Evolutionary conservation across 2,797 vertebrate genomes (phyloP).

Genomic region (Cirrhinus mrigala): DNA sequence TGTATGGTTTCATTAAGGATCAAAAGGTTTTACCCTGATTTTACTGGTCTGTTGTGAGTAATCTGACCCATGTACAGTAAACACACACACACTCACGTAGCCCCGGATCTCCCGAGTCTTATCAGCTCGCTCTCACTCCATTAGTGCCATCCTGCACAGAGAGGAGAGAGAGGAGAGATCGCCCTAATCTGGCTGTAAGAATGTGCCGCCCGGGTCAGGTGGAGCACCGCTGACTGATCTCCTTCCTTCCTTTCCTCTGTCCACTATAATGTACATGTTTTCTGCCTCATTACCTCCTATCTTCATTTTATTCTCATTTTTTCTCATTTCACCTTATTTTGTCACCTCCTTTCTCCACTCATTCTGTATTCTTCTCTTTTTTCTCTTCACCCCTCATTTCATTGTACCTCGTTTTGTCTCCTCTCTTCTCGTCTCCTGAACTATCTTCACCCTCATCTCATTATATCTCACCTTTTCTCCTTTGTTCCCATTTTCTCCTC

Average conservation of each 20-base stretch:
- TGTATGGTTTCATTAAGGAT: not conserved
- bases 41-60: constrained; percentile 70
- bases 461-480: too few relatives aligned
- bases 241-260: not conserved
- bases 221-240: constrained; percentile 33
- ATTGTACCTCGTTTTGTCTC: not conserved
- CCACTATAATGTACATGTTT: not conserved
- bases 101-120: constrained; percentile 72
- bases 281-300: not conserved
- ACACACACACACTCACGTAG: constrained; percentile 38
- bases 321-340: constrained; percentile 22
- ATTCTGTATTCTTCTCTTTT: not conserved
- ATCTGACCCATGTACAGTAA: constrained; percentile 58
- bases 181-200: constrained; percentile 81
- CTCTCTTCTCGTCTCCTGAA: not conserved
- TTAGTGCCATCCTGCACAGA: constrained; percentile 82
- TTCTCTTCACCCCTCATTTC: not conserved
- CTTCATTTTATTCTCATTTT: not conserved
- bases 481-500: too few relatives aligned
- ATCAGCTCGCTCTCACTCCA: constrained; percentile 80
- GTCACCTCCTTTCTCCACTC: not conserved
- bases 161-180: constrained; percentile 71
- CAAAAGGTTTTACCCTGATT: not conserved
- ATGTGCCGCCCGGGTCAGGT: constrained; percentile 79
- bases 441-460: not conserved